Base-by-base conservation (phyloP, 2,113 vertebrate species). In the Dasypus novemcinctus region DNA sequence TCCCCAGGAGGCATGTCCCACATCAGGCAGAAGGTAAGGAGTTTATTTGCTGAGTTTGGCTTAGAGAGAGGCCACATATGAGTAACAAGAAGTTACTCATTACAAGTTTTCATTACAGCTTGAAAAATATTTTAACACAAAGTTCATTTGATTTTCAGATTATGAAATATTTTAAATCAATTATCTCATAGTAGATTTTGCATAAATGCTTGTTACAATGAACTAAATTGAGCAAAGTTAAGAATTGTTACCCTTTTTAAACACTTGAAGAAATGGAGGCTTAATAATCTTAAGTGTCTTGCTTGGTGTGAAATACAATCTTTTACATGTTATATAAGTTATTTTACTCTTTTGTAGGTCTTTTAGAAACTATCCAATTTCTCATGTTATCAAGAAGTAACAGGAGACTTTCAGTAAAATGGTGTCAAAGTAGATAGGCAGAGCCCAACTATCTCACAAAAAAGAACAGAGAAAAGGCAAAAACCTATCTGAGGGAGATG, bases 281-380 rank as follows among this genome's bases (percentile, higher is more conserved):
- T 84, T 25, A 79, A 29, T 63, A 88, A 72, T 11, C 31, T 80
- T 71, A 90, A 90, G 61, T 69, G n/a, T 84, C 20, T 90, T 89
- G 10, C 5, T 10, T 49, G 43, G 33, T 83, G 17, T 80, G 82
- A 91, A 41, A 89, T 79, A 87, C 27, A 95, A 92, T 82, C n/a
- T 69, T 84, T 89, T 36, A 54, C 5, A 20, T 71, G 41, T 64
- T 64, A 78, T 46, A 2, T 93, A 68, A 59, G 25, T 71, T 79
- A 15, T 81, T 92, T 83, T 38, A 33, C 33, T 83, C 29, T 86
- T 91, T 80, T 33, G 1, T 59, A 21, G 17, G 20, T 75, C 36
- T 92, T 96, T 83, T n/a, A 85, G 63, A 91, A 95, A 76, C 4
- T 87, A 76, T 38, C 52, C 20, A 90, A 88, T 12, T 88, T 17